Evolutionary conservation across 2,797 vertebrate species (phyloP).

Genomic region (Neosalanx taihuensis): DNA sequence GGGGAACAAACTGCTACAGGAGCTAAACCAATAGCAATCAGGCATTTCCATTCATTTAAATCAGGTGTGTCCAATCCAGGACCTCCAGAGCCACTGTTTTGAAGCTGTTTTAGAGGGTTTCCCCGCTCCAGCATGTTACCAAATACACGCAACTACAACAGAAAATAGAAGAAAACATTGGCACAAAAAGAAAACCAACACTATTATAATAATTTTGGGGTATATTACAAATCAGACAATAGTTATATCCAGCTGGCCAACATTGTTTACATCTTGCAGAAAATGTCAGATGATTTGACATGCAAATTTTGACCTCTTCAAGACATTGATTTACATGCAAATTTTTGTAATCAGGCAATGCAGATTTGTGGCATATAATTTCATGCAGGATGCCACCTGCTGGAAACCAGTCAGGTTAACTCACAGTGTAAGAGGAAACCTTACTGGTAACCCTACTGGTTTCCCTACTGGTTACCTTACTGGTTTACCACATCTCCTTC

Average conservation of each 20-base stretch:
- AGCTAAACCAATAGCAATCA: not conserved
- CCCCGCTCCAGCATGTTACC: too few relatives aligned
- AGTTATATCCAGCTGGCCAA: slow-evolving; percentile 38
- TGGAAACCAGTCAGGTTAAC: not conserved
- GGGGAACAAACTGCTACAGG: too few relatives aligned
- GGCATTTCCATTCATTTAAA: slow-evolving; percentile 16
- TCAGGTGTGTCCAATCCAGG: not conserved
- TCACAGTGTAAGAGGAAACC: not conserved
- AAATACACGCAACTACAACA: too few relatives aligned
- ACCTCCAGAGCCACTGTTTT: too few relatives aligned
- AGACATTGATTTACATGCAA: slow-evolving; percentile 47
- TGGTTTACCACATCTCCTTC: not conserved
- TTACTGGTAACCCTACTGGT: not conserved
- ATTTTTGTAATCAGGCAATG: slow-evolving; percentile 44
- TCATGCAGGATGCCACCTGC: not conserved
- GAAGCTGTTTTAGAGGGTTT: too few relatives aligned
- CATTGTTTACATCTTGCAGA: slow-evolving; percentile 36
- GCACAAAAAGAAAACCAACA: slow-evolving; percentile 27
- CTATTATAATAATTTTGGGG: slow-evolving; percentile 16
- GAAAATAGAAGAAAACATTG: too few relatives aligned
- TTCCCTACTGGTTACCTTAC: not conserved
- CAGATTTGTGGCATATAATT: slow-evolving; percentile 41
- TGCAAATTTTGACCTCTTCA: slow-evolving; percentile 55
- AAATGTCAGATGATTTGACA: slow-evolving; percentile 57
- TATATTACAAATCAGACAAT: not conserved